phyloP scores from a whole-genome alignment of 2,888 invertebrate genomes.

The Argynnis bischoffii region DNA sequence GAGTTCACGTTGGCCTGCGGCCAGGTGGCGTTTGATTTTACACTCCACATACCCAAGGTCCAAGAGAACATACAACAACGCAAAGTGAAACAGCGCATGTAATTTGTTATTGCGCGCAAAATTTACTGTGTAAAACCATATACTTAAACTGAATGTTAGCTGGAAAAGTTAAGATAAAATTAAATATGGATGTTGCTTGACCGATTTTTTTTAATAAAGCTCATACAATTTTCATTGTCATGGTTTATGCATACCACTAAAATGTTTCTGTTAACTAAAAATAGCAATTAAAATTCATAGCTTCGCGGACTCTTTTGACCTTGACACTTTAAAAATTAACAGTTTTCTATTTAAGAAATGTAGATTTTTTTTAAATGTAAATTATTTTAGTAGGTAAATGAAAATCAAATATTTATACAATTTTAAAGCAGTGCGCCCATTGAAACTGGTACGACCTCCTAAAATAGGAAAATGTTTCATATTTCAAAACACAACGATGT shows the following conservation, averaged over 20 bases:
- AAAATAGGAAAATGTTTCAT: too few species aligned
- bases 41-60: conserved; percentile 13
- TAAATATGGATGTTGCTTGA: not conserved
- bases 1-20: conserved; percentile 25
- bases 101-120: not conserved
- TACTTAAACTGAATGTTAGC: not conserved
- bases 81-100: conserved; percentile 12
- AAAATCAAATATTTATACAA: too few species aligned
- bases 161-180: too few species aligned
- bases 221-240: not conserved
- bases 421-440: too few species aligned
- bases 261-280: not conserved
- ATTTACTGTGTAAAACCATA: not conserved
- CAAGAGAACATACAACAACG: conserved; percentile 9
- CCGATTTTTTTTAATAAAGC: not conserved
- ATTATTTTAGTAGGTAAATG: too few species aligned
- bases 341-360: not conserved
- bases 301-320: conserved; percentile 15
- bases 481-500: too few species aligned
- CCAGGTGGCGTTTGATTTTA: conserved; percentile 27
- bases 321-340: not conserved
- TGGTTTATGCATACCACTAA: not conserved
- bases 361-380: too few species aligned
- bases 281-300: conserved; percentile 8
- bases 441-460: too few species aligned